A percentile compares a stretch with the other conserved stretches of the same genome.
These are phyloP conservation scores for Timema podura DNA, from an alignment of 2,888 invertebrate species.

Conservation along the genomic window DNA sequence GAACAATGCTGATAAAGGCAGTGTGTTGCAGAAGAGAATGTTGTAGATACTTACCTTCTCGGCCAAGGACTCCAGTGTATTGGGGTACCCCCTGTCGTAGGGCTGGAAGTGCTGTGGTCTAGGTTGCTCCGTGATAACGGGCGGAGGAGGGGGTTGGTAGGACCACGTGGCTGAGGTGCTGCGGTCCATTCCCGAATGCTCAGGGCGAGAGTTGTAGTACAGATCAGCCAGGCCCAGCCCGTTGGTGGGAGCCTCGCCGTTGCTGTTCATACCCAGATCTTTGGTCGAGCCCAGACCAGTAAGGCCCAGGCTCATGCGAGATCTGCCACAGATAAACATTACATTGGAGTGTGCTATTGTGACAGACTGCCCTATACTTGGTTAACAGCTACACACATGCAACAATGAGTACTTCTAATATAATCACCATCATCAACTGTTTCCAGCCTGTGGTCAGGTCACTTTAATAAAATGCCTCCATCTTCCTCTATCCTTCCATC, in stretches of 20 bases:
- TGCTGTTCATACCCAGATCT: slow-evolving; percentile 43
- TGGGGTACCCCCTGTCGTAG: slow-evolving; percentile 80
- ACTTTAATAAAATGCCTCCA: too few species aligned
- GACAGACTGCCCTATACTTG: too few species aligned
- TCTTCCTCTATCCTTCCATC: too few species aligned
- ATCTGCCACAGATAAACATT: slow-evolving; percentile 22
- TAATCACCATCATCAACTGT: too few species aligned
- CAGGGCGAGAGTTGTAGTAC: slow-evolving; percentile 71
- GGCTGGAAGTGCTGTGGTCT: slow-evolving; percentile 82
- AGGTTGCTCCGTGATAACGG: slow-evolving; percentile 88
- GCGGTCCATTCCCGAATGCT: slow-evolving; percentile 43
- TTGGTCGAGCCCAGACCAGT: slow-evolving; percentile 59
- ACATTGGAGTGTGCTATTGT: not conserved
- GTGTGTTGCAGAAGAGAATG: too few species aligned
- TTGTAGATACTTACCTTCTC: slow-evolving; percentile 61
- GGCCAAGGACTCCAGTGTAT: slow-evolving; percentile 85
- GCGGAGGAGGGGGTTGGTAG: slow-evolving; percentile 76
- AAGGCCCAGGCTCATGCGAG: slow-evolving; percentile 64
- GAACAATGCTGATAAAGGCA: too few species aligned
- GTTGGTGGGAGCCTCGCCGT: slow-evolving; percentile 28
- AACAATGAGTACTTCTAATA: too few species aligned
- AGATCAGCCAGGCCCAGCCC: slow-evolving; percentile 58
- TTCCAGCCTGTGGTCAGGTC: too few species aligned
- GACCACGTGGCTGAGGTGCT: slow-evolving; percentile 50
- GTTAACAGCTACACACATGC: too few species aligned